phyloP scores from a whole-genome alignment of 2,888 invertebrate genomes.

The Lordiphosa andalusiaca region DNA sequence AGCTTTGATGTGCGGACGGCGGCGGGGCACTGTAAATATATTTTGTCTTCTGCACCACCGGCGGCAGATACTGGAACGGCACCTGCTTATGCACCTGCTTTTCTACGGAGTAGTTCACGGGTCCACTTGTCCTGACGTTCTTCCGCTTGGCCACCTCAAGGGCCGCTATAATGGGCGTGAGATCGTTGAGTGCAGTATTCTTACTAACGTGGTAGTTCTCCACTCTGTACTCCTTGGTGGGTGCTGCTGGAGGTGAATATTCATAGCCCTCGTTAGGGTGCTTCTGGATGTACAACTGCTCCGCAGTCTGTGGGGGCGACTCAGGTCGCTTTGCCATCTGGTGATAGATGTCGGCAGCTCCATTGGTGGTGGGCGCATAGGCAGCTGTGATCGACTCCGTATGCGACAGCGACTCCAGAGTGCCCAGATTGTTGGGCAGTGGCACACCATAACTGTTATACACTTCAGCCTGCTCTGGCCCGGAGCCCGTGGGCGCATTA shows the following conservation, averaged over 20 bases:
- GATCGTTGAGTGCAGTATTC: conserved; percentile 61
- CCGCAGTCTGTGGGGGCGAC: conserved; percentile 31
- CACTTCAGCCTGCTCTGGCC: conserved; percentile 56
- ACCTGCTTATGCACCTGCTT: conserved; percentile 72
- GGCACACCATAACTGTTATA: conserved; percentile 64
- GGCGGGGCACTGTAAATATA: conserved; percentile 74
- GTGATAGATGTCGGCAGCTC: conserved; percentile 75
- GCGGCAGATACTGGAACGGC: conserved; percentile 63
- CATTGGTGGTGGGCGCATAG: conserved; percentile 61
- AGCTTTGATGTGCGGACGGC: conserved; percentile 39
- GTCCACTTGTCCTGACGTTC: conserved; percentile 30
- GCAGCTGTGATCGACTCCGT: conserved; percentile 79
- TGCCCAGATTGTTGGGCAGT: conserved; percentile 69
- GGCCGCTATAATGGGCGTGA: conserved; percentile 76
- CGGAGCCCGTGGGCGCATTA: conserved; percentile 25
- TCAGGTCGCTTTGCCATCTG: conserved; percentile 76
- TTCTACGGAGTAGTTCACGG: conserved; percentile 69
- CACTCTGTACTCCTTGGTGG: conserved; percentile 57
- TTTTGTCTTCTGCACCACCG: conserved; percentile 74
- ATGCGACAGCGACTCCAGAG: conserved; percentile 77
- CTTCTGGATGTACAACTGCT: conserved; percentile 73
- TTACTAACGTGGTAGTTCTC: conserved; percentile 66
- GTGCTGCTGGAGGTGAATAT: conserved; percentile 47
- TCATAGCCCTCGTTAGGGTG: conserved; percentile 77
- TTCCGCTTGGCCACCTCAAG: conserved; percentile 74